These are phyloP conservation scores for Nesospiza acunhae DNA, from an alignment of 2,113 vertebrate genomes.

Conservation along the genomic window DNA sequence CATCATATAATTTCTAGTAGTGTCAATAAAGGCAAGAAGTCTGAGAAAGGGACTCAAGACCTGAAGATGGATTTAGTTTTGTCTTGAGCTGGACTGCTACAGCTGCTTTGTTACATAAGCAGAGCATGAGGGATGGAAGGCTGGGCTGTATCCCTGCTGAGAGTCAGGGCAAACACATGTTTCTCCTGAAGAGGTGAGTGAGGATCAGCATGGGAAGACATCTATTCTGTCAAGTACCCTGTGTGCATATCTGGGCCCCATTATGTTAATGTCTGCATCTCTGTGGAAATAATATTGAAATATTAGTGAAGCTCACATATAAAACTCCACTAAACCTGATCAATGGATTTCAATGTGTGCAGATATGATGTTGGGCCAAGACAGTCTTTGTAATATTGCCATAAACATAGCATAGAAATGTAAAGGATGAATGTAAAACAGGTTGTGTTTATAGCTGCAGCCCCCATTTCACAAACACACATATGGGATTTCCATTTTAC, in stretches of 20 bases:
- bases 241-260: fast-evolving
- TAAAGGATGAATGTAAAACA: not conserved
- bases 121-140: not conserved
- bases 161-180: not conserved
- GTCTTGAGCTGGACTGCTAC: not conserved
- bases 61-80: not conserved
- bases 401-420: not conserved
- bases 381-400: not conserved
- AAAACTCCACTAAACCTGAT: not conserved
- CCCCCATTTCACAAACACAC: not conserved
- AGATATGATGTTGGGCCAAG: not conserved
- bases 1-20: not conserved
- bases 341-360: not conserved
- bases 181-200: not conserved
- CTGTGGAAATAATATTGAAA: not conserved
- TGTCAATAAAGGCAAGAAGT: not conserved
- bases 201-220: fast-evolving
- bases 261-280: not conserved
- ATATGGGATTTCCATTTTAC: not conserved
- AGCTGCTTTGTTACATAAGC: not conserved
- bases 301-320: not conserved
- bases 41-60: not conserved
- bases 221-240: not conserved
- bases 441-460: not conserved
- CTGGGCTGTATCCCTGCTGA: not conserved